These are phyloP conservation scores for Archocentrus centrarchus DNA, from an alignment of 2,113 vertebrate species.

Conservation along the genomic window DNA sequence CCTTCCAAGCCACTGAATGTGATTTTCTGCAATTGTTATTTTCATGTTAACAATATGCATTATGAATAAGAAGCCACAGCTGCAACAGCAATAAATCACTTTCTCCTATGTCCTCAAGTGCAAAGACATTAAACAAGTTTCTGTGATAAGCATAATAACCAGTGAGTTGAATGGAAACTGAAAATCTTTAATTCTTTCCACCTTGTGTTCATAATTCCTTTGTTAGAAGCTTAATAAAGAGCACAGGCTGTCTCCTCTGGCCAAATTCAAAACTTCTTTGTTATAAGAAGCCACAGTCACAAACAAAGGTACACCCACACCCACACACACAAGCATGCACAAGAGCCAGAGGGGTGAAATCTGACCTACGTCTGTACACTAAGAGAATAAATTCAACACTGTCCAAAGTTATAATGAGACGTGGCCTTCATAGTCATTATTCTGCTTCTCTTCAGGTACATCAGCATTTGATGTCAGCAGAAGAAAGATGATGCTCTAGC, in stretches of 20 bases:
- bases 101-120: conserved; percentile 27
- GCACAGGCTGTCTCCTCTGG: neutral
- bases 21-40: conserved; percentile 41
- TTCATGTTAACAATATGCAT: conserved; percentile 31
- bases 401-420: neutral
- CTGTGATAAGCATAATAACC: conserved; percentile 31
- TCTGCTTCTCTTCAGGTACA: neutral
- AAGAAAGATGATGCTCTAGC: neutral
- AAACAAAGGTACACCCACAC: neutral
- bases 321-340: neutral
- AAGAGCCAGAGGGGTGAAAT: neutral
- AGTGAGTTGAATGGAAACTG: neutral
- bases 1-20: conserved; percentile 32
- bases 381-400: neutral
- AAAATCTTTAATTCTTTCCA: conserved; percentile 9
- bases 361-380: neutral
- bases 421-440: neutral
- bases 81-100: conserved; percentile 35
- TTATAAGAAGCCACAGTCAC: neutral
- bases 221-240: conserved; percentile 44
- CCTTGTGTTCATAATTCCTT: neutral
- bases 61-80: conserved; percentile 15
- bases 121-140: conserved; percentile 40
- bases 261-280: neutral
- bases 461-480: neutral